These are phyloP conservation scores for Gymnoscopelus microlampas DNA, from an alignment of 2,797 vertebrate genomes.

Conservation along the genomic window DNA sequence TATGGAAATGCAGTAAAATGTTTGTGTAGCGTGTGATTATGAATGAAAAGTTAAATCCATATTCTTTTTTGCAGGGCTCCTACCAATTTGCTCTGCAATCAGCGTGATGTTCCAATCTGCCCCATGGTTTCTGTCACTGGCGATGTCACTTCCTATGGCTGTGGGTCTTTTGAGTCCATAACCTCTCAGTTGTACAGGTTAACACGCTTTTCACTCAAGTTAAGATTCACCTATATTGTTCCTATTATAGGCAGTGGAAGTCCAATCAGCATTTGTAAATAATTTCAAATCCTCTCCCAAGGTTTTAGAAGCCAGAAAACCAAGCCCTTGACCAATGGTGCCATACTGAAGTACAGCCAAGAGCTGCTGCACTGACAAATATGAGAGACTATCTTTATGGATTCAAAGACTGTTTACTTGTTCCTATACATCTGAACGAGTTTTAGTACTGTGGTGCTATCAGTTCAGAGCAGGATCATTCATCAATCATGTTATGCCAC, in stretches of 20 bases:
- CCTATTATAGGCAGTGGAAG: not conserved
- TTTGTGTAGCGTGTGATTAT: not conserved
- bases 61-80: conserved; percentile 70
- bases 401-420: not conserved
- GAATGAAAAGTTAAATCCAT: not conserved
- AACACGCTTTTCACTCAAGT: conserved; percentile 16
- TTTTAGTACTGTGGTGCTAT: not conserved
- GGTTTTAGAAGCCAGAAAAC: not conserved
- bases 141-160: conserved; percentile 76
- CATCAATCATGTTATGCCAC: not conserved
- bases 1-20: not conserved
- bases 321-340: not conserved
- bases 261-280: conserved; percentile 4
- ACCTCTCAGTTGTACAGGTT: conserved; percentile 31
- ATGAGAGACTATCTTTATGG: not conserved
- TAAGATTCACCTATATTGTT: not conserved
- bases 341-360: not conserved
- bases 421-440: not conserved
- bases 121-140: conserved; percentile 68
- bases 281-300: not conserved
- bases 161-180: conserved; percentile 74
- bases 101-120: conserved; percentile 71
- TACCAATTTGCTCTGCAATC: conserved; percentile 81
- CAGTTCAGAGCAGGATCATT: not conserved
- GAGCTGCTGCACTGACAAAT: not conserved